These are phyloP conservation scores for Trichomycterus rosablanca DNA, from an alignment of 2,113 vertebrate genomes.

Conservation along the genomic window DNA sequence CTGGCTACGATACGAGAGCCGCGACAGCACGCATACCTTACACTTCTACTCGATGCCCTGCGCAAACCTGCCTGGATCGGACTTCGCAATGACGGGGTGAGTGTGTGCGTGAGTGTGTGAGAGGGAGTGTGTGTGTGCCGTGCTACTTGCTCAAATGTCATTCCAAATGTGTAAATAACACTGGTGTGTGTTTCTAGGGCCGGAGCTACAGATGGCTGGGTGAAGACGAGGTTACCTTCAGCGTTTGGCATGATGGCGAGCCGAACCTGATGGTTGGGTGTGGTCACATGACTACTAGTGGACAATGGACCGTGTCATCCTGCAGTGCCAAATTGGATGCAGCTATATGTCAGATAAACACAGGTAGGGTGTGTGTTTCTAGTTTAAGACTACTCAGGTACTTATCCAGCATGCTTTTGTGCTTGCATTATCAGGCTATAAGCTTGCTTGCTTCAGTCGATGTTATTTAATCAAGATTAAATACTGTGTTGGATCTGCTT, in stretches of 20 bases:
- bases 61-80: slow-evolving; percentile 82
- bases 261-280: slow-evolving; percentile 78
- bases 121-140: background rate
- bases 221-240: slow-evolving; percentile 73
- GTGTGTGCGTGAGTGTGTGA: slow-evolving; percentile 17
- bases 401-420: no score
- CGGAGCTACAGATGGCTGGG: slow-evolving; percentile 82
- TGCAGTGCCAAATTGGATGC: slow-evolving; percentile 82
- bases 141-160: slow-evolving; percentile 7
- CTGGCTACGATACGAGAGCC: slow-evolving; percentile 75
- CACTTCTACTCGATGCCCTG: slow-evolving; percentile 73
- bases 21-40: slow-evolving; percentile 87
- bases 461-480: no score
- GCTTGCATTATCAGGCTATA: no score
- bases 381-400: background rate
- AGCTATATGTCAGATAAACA: slow-evolving; percentile 76
- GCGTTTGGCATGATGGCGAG: slow-evolving; percentile 82
- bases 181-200: slow-evolving; percentile 49
- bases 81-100: slow-evolving; percentile 82
- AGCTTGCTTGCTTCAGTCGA: no score
- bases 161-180: background rate
- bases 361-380: slow-evolving; percentile 55
- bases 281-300: slow-evolving; percentile 77
- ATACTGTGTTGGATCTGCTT: no score
- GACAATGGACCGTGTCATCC: slow-evolving; percentile 76